phyloP scores from a whole-genome alignment of 2,888 invertebrate genomes.

The Andrena haemorrhoa region DNA sequence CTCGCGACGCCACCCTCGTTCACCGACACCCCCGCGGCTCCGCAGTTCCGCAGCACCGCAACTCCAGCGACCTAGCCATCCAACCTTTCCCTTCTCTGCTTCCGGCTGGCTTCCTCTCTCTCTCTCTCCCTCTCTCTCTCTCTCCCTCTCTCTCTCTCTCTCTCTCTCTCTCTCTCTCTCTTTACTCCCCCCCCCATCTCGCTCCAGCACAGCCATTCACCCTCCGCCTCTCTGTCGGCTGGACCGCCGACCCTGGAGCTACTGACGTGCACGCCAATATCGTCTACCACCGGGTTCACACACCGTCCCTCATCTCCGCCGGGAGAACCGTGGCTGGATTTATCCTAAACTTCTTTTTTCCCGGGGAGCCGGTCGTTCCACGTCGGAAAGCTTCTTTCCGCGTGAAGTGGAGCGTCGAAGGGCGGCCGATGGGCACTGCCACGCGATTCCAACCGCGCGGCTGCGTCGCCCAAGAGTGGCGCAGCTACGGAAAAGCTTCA shows the following conservation, averaged over 20 bases:
- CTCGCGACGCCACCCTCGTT: conserved; percentile 69
- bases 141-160: neutral
- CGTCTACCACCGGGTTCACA: conserved; percentile 50
- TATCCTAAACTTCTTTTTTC: conserved; percentile 46
- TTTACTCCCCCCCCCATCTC: conserved; percentile 5
- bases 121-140: neutral
- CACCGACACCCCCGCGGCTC: conserved; percentile 56
- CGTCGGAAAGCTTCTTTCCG: conserved; percentile 35
- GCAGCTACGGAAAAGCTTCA: too few species aligned
- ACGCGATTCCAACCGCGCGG: too few species aligned
- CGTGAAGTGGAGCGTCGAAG: neutral
- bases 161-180: neutral
- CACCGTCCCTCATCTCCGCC: conserved; percentile 43
- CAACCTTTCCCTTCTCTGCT: conserved; percentile 61
- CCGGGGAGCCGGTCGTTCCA: conserved; percentile 8
- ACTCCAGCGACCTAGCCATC: conserved; percentile 61
- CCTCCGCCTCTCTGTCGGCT: conserved; percentile 16
- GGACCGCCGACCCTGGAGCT: conserved; percentile 60
- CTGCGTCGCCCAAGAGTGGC: too few species aligned
- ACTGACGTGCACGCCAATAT: conserved; percentile 60
- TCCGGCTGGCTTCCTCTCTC: conserved; percentile 39
- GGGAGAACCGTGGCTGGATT: conserved; percentile 32
- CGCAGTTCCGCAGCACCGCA: conserved; percentile 64
- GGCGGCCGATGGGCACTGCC: neutral
- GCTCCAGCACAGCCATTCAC: neutral